Evolutionary conservation across 2,888 invertebrate genomes (phyloP), one percentile per base, ranked within the genome.

Genomic region (Meliscaeva auricollis): DNA sequence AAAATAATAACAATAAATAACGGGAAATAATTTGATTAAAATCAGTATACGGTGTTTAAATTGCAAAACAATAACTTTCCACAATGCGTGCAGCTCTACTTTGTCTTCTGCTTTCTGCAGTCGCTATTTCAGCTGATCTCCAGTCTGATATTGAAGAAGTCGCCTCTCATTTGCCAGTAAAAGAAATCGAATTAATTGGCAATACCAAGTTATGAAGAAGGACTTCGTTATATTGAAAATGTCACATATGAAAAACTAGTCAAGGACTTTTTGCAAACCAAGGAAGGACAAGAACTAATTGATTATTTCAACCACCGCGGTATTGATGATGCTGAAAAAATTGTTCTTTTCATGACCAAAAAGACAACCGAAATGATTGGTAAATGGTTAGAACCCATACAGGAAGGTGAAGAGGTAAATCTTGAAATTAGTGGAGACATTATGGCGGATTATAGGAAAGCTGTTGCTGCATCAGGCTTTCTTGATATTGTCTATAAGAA

Each of bases 111-210:
- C 17, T 64, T 7, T 46, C 17, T 0, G 64, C 48, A 48, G 46
- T 64, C 7, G 64, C 64, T 9, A 30, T 46, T 46, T 58, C 70
- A 7, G 70, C 70, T 20, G 32, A 70, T 35, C 46, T 70, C 17
- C 70, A 46, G n/a, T 30, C 46, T 9, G 70, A 46, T n/a, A 7
- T 70, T n/a, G 70, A 70, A 6, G 70, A 58, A 22, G 32, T 70
- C 4, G 44, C 13, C 4, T 32, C 30, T 3, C 58, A 58, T 20
- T 22, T 70, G 20, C 70, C 70, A 20, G n/a, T 46, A 9, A 32
- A 70, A n/a, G 44, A 70, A 13, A 58, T 70, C 6, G 56, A 44
- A 46, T 46, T 44, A 6, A 46, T 70, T 32, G 41, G 56, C n/a
- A 44, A 46, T n/a, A n/a, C 64, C 46, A 15, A 17, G 13, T 13